A percentile compares a stretch with the other conserved stretches of the same genome.
Evolutionary conservation across 1,140 invertebrate genomes (phyloP).

Genomic region (Tetragnatha versicolor): DNA sequence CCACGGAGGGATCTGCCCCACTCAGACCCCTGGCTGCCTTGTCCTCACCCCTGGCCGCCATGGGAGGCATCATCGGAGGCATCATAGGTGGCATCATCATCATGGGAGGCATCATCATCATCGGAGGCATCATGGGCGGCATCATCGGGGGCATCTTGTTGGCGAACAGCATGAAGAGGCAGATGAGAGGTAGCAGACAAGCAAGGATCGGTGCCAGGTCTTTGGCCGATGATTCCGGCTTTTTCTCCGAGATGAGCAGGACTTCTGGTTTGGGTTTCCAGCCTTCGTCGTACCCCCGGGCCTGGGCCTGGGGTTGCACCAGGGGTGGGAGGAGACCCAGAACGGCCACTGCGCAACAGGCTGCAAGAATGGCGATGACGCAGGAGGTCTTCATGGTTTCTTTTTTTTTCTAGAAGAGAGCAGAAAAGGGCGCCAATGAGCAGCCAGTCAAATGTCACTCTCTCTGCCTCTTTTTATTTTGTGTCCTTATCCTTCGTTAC

Average conservation of each 20-base stretch:
- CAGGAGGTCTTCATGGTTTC: too few species aligned
- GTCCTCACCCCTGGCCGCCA: conserved; percentile 41
- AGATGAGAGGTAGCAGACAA: conserved; percentile 30
- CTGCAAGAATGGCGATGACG: too few species aligned
- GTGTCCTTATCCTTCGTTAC: too few species aligned
- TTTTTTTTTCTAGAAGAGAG: conserved; percentile 33
- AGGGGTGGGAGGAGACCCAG: conserved; percentile 13
- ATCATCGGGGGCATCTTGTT: conserved; percentile 46
- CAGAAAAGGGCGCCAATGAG: conserved; percentile 41
- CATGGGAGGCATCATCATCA: conserved; percentile 52
- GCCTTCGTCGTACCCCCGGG: conserved; percentile 36
- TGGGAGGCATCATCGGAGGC: conserved; percentile 49
- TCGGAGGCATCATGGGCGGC: conserved; percentile 35
- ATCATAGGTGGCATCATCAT: conserved; percentile 54
- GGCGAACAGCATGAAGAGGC: conserved; percentile 42
- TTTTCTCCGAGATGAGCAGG: conserved; percentile 48
- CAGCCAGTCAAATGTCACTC: too few species aligned
- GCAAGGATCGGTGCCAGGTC: conserved; percentile 43
- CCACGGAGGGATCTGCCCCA: conserved; percentile 9
- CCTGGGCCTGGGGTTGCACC: background rate
- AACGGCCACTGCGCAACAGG: too few species aligned
- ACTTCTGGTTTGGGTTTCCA: conserved; percentile 54
- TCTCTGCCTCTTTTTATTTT: too few species aligned
- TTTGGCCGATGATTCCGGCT: conserved; percentile 24
- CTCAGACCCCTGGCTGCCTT: background rate